Evolutionary conservation across 2,888 invertebrate species (phyloP).

Genomic region (Macroteleia sp.): DNA sequence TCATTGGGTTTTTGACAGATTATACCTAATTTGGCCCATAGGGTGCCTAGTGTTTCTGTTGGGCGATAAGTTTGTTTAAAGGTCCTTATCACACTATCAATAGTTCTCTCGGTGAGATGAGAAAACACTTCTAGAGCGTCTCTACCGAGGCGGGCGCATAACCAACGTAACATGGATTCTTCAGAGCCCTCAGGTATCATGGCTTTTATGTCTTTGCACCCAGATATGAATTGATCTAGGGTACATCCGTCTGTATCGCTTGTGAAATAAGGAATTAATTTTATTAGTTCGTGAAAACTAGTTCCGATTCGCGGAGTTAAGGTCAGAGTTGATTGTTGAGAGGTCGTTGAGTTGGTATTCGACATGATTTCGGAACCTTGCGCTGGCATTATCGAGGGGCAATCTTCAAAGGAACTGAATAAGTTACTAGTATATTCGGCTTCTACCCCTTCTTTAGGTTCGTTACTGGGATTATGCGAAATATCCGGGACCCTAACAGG

Average conservation of each 20-base stretch:
- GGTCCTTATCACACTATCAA: not conserved
- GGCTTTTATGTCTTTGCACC: not conserved
- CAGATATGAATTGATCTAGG: not conserved
- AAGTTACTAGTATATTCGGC: not conserved
- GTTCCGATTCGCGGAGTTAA: no score
- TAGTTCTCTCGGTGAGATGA: no score
- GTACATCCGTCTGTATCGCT: not conserved
- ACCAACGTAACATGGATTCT: not conserved
- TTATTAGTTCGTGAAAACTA: no score
- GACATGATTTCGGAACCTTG: no score
- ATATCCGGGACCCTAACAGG: not conserved
- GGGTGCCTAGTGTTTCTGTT: not conserved
- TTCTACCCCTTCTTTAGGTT: not conserved
- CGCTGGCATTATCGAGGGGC: no score
- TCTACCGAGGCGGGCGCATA: not conserved
- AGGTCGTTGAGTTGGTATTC: no score
- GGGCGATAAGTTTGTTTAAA: not conserved
- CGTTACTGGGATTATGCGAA: not conserved
- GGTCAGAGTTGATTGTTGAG: no score
- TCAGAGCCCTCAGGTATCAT: not conserved
- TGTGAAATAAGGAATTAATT: not conserved
- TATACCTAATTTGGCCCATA: not conserved
- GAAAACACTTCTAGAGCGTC: not conserved
- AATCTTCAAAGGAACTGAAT: no score
- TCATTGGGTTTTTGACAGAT: not conserved